Base-by-base conservation (phyloP, 2,888 invertebrate species). In the Microctonus aethiopoides region DNA sequence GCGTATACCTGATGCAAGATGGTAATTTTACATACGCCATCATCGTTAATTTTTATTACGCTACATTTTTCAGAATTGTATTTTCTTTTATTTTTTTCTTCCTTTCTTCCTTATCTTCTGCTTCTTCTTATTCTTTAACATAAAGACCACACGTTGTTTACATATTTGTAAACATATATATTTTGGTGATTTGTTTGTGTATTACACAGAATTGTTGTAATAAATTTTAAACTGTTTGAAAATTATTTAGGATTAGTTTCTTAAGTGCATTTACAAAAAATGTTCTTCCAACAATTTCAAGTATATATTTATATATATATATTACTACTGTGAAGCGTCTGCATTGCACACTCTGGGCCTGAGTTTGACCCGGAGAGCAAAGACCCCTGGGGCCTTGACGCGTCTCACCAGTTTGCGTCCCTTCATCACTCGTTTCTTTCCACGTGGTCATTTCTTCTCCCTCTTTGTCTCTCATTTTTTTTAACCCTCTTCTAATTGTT, bases 301-400 rank as follows among this genome's bases (percentile, higher is more conserved):
- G 62, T 71, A 26, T 32, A 9, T 34, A 20, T n/a, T n/a, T n/a
- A n/a, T n/a, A n/a, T n/a, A n/a, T n/a, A 13, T 39, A 36, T 6
- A n/a, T 24, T 61, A 10, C n/a, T n/a, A 13, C 24, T 13, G 34
- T 20, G n/a, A n/a, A n/a, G 62, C 16, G 70, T 70, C 63, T 57
- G 16, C 29, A 57, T 57, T 32, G 32, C 57, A 29, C 11, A 46
- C 46, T 57, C 20, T 62, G 46, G 29, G 26, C 62, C 66, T 46
- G 67, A 34, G 62, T 72, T 66, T 82, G 81, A 80, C 80, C 80
- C 78, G 79, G 83, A 80, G 84, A 81, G 83, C 84, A 84, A 84
- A 80, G 84, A 84, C 84, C 84, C 83, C 78, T 80, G 81, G 46
- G 84, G 79, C 84, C 84, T 84, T 84, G 84, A 82, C 80, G 81